Conservation (phyloP, 1,140 invertebrate species). For the Trichomalopsis sarcophagae region DNA sequence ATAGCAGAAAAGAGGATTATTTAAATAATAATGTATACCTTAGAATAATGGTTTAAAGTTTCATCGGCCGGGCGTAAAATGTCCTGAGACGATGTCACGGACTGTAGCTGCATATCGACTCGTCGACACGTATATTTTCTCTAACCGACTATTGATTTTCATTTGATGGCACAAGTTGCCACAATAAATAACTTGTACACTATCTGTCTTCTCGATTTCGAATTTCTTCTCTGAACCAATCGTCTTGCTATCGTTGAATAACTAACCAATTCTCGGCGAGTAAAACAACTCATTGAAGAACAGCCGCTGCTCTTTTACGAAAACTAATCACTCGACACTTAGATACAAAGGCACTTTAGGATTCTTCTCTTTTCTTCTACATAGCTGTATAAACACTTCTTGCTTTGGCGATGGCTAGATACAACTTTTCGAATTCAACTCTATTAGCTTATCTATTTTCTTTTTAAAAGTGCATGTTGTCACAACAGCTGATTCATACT, state of each 20-base stretch:
- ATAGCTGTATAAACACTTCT: too few species aligned
- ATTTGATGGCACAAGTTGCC: not conserved
- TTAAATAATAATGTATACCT: not conserved
- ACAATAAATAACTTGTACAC: not conserved
- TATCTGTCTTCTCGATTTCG: not conserved
- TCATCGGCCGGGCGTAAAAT: conserved; percentile 9
- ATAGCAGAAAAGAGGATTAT: not conserved
- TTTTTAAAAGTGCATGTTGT: too few species aligned
- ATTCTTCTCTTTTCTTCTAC: too few species aligned
- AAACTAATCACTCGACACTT: not conserved
- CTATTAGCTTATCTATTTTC: too few species aligned
- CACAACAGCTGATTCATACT: too few species aligned
- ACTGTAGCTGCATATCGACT: conserved; percentile 13
- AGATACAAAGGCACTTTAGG: too few species aligned
- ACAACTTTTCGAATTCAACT: too few species aligned
- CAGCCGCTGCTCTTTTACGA: not conserved
- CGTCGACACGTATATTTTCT: not conserved
- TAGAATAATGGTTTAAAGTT: not conserved
- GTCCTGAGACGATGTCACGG: not conserved
- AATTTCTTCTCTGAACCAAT: not conserved
- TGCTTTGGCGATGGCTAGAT: too few species aligned
- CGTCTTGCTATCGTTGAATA: not conserved
- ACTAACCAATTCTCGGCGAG: not conserved
- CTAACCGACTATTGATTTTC: not conserved
- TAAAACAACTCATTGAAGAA: not conserved